phyloP scores from a whole-genome alignment of 2,113 vertebrate genomes.

The Electrona antarctica region DNA sequence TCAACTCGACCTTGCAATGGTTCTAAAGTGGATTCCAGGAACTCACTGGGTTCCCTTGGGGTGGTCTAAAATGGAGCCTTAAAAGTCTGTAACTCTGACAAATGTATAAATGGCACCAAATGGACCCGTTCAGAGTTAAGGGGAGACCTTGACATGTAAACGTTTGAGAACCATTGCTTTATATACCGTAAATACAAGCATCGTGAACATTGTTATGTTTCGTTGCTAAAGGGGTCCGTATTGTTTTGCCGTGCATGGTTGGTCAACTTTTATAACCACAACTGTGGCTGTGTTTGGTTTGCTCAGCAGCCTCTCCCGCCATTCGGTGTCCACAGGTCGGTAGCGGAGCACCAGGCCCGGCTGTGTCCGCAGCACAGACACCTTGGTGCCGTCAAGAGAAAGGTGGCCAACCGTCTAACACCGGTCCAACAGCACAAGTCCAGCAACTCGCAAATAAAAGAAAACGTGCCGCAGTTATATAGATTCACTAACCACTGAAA shows the following conservation, averaged over 20 bases:
- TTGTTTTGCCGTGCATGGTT: background rate
- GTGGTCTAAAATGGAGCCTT: too few relatives aligned
- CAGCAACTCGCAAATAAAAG: too few relatives aligned
- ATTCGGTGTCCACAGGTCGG: constrained; percentile 38
- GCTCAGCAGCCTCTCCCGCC: constrained; percentile 71
- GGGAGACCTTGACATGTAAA: too few relatives aligned
- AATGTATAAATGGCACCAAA: too few relatives aligned
- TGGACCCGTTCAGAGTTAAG: too few relatives aligned
- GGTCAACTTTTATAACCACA: background rate
- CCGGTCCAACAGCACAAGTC: background rate
- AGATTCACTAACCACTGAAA: background rate
- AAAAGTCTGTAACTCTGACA: too few relatives aligned
- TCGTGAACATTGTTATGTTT: background rate
- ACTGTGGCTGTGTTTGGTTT: constrained; percentile 44
- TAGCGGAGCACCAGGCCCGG: constrained; percentile 44
- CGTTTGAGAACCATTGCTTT: too few relatives aligned
- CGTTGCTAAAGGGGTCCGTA: background rate
- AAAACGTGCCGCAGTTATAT: too few relatives aligned
- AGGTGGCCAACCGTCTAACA: background rate
- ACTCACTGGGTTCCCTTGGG: too few relatives aligned
- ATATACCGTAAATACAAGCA: too few relatives aligned
- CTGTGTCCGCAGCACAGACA: constrained; percentile 5
- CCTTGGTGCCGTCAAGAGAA: constrained; percentile 21
- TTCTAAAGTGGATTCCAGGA: too few relatives aligned
- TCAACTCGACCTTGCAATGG: too few relatives aligned